Base-by-base conservation (phyloP, 2,888 invertebrate genomes). In the Eupsilia transversa region DNA sequence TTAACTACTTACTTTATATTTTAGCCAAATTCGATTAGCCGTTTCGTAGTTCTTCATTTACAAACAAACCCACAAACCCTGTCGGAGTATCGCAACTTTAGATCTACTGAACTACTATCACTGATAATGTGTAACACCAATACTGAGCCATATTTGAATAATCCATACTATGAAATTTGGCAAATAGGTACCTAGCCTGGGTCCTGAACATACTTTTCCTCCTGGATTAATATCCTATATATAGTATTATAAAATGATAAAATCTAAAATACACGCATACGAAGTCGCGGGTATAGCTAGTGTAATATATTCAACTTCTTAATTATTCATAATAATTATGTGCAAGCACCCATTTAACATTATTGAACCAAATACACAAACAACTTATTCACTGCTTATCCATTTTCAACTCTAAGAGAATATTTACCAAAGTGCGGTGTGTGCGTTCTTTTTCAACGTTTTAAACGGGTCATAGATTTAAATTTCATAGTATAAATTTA, bases 401-500 rank as follows among this genome's bases (percentile, higher is more conserved):
- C 54, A 57, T 74, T 79, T 71, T 56, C 30, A 65, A 69, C 71
- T 72, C 80, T 35, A 30, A 67, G 63, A 74, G 52, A 71, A 74
- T 83, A 76, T 80, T 83, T 65, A 73, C 74, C 38, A 30, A 74
- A 75, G 54, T 66, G 54, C 66, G 14, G 72, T 38, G 60, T 64
- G 56, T 9, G 35, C 77, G 41, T 57, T 77, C 71, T 84, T 79
- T 76, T 66, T 33, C 72, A 69, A 60, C 41, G 30, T 70, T 86
- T 76, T 56, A 76, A 82, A 76, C 69, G 69, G 61, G 74, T 54
- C 71, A 64, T 82, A 77, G 72, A 77, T 80, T 81, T 84, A 74
- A 84, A 78, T 86, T 78, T 71, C 81, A 77, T 83, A 84, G 75
- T 73, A 83, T 78, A 78, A 64, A 76, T 74, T 74, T 72, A 72